phyloP scores from a whole-genome alignment of 2,113 vertebrate genomes.

The Falco punctatus region DNA sequence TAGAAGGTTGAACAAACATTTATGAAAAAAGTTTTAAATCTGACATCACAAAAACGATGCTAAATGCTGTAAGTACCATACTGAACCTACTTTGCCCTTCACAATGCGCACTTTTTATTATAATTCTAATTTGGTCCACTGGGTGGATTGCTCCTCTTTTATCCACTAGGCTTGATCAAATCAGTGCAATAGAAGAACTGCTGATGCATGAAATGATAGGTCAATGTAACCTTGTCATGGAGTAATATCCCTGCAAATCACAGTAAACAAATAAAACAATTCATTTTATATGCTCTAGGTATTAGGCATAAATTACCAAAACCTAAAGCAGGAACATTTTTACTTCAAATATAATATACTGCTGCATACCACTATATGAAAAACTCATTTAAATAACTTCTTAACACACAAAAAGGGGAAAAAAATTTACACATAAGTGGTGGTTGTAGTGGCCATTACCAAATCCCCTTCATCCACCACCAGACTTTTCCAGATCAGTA shows the following conservation, averaged over 20 bases:
- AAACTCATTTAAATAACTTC: neutral
- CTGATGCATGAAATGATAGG: conserved; percentile 57
- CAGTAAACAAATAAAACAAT: conserved; percentile 46
- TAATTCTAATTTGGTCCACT: conserved; percentile 39
- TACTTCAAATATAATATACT: neutral
- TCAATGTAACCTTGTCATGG: conserved; percentile 45
- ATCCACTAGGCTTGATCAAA: conserved; percentile 11
- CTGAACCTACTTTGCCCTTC: conserved; percentile 23
- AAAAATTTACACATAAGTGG: neutral
- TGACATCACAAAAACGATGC: neutral
- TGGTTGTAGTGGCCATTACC: neutral
- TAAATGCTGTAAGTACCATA: neutral
- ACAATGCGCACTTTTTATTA: conserved; percentile 40
- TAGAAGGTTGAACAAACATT: neutral
- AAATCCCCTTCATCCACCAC: neutral
- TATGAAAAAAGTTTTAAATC: neutral
- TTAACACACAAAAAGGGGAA: neutral
- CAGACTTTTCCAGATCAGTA: neutral
- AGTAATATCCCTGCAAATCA: conserved; percentile 23
- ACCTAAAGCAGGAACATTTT: neutral
- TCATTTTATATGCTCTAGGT: neutral
- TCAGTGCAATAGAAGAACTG: conserved; percentile 51
- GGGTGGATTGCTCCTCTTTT: conserved; percentile 35
- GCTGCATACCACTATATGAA: neutral
- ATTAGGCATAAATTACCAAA: conserved; percentile 16